These are phyloP conservation scores for Stratiomys singularior DNA, from an alignment of 2,888 invertebrate genomes.

Conservation along the genomic window DNA sequence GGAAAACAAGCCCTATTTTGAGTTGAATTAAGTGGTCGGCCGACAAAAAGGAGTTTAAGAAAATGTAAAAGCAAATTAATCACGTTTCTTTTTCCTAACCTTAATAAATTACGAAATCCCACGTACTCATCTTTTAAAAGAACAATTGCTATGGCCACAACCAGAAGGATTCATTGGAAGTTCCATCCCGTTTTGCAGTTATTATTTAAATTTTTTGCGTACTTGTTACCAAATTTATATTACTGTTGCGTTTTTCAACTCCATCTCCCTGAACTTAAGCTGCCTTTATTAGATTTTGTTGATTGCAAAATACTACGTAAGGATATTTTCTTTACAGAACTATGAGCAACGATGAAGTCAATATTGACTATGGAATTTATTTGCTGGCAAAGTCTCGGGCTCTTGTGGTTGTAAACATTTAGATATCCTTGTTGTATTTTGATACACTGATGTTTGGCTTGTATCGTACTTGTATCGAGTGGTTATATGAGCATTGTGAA, in stretches of 20 bases:
- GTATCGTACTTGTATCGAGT: neutral
- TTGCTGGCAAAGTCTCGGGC: neutral
- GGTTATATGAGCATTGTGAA: neutral
- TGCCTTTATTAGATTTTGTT: neutral
- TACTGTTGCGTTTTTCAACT: neutral
- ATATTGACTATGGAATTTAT: slow-evolving; percentile 8
- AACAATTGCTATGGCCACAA: too few species aligned
- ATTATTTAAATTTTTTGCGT: neutral
- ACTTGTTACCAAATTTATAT: too few species aligned
- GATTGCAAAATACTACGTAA: slow-evolving; percentile 18
- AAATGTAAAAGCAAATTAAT: too few species aligned
- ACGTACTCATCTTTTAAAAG: too few species aligned
- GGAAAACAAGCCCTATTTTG: too few species aligned
- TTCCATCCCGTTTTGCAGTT: neutral
- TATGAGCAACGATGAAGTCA: neutral
- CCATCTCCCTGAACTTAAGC: neutral
- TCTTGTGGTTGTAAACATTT: neutral
- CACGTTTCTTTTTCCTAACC: too few species aligned
- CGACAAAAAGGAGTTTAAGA: too few species aligned
- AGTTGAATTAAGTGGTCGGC: too few species aligned
- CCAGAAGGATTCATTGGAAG: too few species aligned
- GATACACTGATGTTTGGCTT: neutral
- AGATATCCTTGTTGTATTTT: neutral
- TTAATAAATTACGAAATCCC: too few species aligned
- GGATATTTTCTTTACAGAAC: neutral